Base-by-base conservation (phyloP, 2,113 vertebrate genomes). In the Rhegmatorhina hoffmannsi region DNA sequence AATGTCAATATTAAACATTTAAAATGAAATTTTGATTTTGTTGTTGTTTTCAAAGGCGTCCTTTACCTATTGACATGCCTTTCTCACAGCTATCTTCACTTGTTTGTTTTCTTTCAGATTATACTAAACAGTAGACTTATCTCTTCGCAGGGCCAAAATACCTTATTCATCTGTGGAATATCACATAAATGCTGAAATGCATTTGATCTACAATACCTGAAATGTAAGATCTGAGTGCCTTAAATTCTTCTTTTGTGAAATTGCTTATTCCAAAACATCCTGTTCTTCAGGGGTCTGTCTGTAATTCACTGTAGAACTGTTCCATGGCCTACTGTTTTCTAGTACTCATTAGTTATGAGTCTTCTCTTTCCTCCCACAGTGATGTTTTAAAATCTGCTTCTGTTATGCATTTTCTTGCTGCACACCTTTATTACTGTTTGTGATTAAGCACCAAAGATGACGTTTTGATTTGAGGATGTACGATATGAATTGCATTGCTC, bases 401-500 rank as follows among this genome's bases (percentile, higher is more conserved):
- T 73, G 20, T 23, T 28, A 11, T 10, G 1, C 10, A 8, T 78
- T 87, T 76, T 75, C 13, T 25, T 63, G 34, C 50, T 7, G 1
- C 1, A 0, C 25, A 44, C 38, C 25, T 77, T 87, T 62, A 31
- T 23, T 47, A 15, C 8, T 10, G 3, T 24, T 55, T 40, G 43
- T 83, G 31, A 53, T 76, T 36, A 78, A 19, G 19, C 29, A 52
- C 13, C 0, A 1, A 68, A 69, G 20, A 58, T 21, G 19, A 4
- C n/a, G 69, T 90, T 89, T 87, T 76, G 43, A 17, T 76, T 69
- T 73, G 69, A 76, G 67, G n/a, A 72, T 21, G 20, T 9, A 6
- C 0, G 0, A 10, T 69, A 38, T 13, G 38, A 66, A 4, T 38
- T 58, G 47, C 68, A 79, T 62, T 28, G 40, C 16, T 49, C 2